Evolutionary conservation across 1,140 invertebrate genomes (phyloP).

Genomic region (Drosophila nigrodunni): DNA sequence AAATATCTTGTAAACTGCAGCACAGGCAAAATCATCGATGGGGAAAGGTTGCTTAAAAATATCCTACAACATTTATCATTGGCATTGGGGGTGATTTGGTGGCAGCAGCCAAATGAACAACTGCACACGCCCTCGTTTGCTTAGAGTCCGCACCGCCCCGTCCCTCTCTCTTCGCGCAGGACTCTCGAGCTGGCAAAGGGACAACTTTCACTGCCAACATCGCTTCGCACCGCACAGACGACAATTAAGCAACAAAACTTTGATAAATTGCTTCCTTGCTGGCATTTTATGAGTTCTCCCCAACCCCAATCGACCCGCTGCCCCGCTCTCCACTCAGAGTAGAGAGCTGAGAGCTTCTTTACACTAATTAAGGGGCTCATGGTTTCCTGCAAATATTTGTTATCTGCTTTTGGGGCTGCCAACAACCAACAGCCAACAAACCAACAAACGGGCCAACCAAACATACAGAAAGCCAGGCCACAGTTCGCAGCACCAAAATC

Average conservation of each 20-base stretch:
- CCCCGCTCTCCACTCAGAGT: not conserved
- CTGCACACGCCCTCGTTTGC: slow-evolving; percentile 34
- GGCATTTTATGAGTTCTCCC: slow-evolving; percentile 68
- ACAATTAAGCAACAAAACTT: slow-evolving; percentile 84
- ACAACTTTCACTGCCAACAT: slow-evolving; percentile 68
- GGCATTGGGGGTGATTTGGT: slow-evolving; percentile 34
- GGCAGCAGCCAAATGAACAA: slow-evolving; percentile 43
- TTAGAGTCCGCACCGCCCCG: not conserved
- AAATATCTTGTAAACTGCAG: slow-evolving; percentile 72
- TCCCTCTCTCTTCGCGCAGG: not conserved
- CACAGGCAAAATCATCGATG: slow-evolving; percentile 55
- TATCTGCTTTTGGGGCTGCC: slow-evolving; percentile 66
- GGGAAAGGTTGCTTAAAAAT: slow-evolving; percentile 21
- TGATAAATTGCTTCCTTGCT: slow-evolving; percentile 83
- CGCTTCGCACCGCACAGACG: slow-evolving; percentile 61
- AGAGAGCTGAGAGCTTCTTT: slow-evolving; percentile 62
- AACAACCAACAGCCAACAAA: slow-evolving; percentile 24
- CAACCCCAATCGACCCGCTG: not conserved
- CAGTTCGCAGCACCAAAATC: slow-evolving; percentile 39
- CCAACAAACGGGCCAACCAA: not conserved
- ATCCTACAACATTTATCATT: slow-evolving; percentile 60
- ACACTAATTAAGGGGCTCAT: slow-evolving; percentile 83
- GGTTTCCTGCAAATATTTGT: slow-evolving; percentile 83
- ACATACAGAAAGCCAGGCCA: slow-evolving; percentile 28
- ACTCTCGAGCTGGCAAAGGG: slow-evolving; percentile 21